Percentiles rank a stretch among this genome's conserved stretches.
Evolutionary conservation across 92 coral and sea anemone genomes (phyloP).

Genomic region (Heteractis magnifica): DNA sequence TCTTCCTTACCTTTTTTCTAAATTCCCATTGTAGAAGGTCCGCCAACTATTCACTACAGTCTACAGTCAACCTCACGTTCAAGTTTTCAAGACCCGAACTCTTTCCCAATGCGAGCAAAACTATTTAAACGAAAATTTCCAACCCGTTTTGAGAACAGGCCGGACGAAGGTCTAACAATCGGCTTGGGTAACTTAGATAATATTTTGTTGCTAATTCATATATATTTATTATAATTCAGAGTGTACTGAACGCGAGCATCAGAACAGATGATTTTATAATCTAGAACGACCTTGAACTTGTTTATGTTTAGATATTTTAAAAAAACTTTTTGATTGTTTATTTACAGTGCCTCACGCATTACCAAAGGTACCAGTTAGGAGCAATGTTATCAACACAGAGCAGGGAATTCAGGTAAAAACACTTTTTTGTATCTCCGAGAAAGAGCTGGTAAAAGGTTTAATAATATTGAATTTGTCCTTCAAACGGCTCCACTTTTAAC

Average conservation of each 20-base stretch:
- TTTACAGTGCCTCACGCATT: constrained; percentile 52
- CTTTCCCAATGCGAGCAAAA: constrained; percentile 38
- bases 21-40: constrained; percentile 66
- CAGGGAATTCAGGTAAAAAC: constrained; percentile 49
- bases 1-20: not conserved
- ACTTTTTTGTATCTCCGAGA: no score
- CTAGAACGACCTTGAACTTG: no score
- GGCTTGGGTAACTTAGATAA: constrained; percentile 66
- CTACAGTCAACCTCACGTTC: constrained; percentile 81
- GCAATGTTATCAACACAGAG: constrained; percentile 33
- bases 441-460: no score
- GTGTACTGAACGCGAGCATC: no score
- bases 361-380: constrained; percentile 41
- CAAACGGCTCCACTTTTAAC: no score
- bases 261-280: no score
- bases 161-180: constrained; percentile 55
- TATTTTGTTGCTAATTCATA: no score
- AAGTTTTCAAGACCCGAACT: constrained; percentile 71
- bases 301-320: not conserved
- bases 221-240: no score
- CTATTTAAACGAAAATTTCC: constrained; percentile 6
- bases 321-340: not conserved
- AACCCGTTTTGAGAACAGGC: constrained; percentile 46
- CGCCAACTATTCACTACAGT: constrained; percentile 72
- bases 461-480: not conserved